Conservation (phyloP, 2,888 invertebrate genomes). For the Oegoconia quadripuncta region DNA sequence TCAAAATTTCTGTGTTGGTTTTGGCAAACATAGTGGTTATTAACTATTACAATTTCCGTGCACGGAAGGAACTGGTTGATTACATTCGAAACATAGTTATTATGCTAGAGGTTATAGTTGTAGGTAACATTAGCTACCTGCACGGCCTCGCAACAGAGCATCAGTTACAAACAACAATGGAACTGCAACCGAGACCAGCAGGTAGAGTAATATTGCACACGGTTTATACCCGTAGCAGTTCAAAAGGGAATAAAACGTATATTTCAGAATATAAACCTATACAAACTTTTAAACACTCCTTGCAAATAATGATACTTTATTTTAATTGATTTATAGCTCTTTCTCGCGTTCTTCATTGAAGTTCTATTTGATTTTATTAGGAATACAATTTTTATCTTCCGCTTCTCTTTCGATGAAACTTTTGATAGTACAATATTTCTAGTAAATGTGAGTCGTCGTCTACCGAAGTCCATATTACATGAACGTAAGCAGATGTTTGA, state of each 20-base stretch:
- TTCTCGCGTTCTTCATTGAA: too few relatives aligned
- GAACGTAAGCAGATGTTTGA: too few relatives aligned
- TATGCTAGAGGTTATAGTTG: background rate
- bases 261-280: too few relatives aligned
- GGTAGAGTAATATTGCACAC: conserved; percentile 25
- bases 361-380: too few relatives aligned
- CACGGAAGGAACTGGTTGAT: background rate
- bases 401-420: too few relatives aligned
- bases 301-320: too few relatives aligned
- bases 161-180: conserved; percentile 51
- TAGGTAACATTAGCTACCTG: conserved; percentile 40
- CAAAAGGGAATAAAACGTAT: too few relatives aligned
- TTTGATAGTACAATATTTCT: background rate
- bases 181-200: conserved; percentile 36
- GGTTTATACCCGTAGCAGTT: conserved; percentile 1
- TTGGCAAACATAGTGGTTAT: background rate
- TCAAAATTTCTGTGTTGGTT: too few relatives aligned
- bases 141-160: conserved; percentile 37
- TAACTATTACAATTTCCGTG: background rate
- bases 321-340: too few relatives aligned
- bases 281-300: too few relatives aligned
- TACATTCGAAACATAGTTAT: background rate
- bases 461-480: background rate
- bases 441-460: background rate
- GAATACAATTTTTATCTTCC: too few relatives aligned